Conservation (phyloP, 2,888 invertebrate species). For the Mimachlamys varia region DNA sequence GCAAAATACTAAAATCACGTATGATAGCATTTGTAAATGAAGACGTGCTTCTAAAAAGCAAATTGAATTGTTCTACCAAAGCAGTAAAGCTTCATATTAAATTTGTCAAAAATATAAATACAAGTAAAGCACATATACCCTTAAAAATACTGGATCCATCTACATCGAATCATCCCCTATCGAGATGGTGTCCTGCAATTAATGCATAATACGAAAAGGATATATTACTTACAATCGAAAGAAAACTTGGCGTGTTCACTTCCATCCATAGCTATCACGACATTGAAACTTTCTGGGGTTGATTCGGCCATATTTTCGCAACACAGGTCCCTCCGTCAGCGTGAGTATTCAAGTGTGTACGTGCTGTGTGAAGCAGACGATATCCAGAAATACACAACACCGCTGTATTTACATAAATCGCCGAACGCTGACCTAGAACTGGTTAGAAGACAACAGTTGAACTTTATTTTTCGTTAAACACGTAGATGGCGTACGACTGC, state of each 20-base stretch:
- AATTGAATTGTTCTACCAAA: too few species aligned
- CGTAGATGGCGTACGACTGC: not conserved
- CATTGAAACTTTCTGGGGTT: not conserved
- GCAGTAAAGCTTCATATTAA: too few species aligned
- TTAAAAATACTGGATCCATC: too few species aligned
- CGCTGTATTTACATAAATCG: not conserved
- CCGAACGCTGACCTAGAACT: not conserved
- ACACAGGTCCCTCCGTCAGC: not conserved
- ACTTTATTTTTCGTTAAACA: not conserved
- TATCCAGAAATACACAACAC: not conserved
- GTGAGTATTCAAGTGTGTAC: not conserved
- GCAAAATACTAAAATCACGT: too few species aligned
- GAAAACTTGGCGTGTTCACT: not conserved
- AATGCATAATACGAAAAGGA: not conserved
- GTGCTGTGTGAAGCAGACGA: not conserved
- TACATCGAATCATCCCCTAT: too few species aligned
- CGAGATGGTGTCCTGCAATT: not conserved
- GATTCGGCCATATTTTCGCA: not conserved
- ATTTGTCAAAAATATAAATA: too few species aligned
- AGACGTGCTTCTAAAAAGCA: too few species aligned
- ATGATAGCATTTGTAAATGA: too few species aligned
- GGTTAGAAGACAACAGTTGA: not conserved
- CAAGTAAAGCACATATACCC: too few species aligned
- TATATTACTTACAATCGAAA: not conserved
- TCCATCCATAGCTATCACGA: not conserved